phyloP scores from a whole-genome alignment of 1,140 invertebrate genomes.

The Drosophila sturtevanti region DNA sequence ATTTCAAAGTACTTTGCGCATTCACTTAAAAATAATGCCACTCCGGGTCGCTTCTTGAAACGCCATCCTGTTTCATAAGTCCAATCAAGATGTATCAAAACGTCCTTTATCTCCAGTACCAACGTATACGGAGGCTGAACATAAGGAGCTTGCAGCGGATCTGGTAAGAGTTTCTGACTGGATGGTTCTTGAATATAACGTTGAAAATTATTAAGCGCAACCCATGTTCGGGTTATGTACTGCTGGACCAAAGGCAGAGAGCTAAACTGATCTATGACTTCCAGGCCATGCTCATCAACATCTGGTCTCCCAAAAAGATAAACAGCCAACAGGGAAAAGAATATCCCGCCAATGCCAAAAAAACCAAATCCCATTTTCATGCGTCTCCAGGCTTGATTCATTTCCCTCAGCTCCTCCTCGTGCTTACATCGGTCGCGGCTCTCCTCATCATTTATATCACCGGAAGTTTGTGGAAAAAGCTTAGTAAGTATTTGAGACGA shows the following conservation, averaged over 20 bases:
- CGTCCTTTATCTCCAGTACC: conserved; percentile 97
- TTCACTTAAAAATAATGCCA: conserved; percentile 96
- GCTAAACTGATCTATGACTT: conserved; percentile 91
- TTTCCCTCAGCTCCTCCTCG: conserved; percentile 82
- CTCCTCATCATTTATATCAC: conserved; percentile 55
- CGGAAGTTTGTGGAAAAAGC: conserved; percentile 76
- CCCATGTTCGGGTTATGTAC: conserved; percentile 89
- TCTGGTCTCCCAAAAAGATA: conserved; percentile 88
- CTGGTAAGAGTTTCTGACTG: conserved; percentile 95
- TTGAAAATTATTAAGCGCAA: conserved; percentile 90
- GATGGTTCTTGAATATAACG: conserved; percentile 97
- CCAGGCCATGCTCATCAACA: conserved; percentile 88
- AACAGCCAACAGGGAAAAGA: conserved; percentile 84
- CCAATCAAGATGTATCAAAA: conserved; percentile 99
- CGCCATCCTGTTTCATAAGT: conserved; percentile 90
- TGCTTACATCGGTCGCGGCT: conserved; percentile 56
- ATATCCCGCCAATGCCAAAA: conserved; percentile 83
- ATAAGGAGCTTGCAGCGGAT: conserved; percentile 95
- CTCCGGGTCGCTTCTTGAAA: conserved; percentile 99
- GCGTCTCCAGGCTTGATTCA: conserved; percentile 85
- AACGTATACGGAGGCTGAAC: conserved; percentile 98
- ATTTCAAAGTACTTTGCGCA: conserved; percentile 97
- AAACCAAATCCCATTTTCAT: conserved; percentile 85
- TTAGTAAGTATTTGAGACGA: conserved; percentile 67
- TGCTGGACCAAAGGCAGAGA: conserved; percentile 87